Evolutionary conservation across 2,797 vertebrate genomes (phyloP), one percentile per base, ranked within the genome.

Genomic region (Gymnopithys bicolor): DNA sequence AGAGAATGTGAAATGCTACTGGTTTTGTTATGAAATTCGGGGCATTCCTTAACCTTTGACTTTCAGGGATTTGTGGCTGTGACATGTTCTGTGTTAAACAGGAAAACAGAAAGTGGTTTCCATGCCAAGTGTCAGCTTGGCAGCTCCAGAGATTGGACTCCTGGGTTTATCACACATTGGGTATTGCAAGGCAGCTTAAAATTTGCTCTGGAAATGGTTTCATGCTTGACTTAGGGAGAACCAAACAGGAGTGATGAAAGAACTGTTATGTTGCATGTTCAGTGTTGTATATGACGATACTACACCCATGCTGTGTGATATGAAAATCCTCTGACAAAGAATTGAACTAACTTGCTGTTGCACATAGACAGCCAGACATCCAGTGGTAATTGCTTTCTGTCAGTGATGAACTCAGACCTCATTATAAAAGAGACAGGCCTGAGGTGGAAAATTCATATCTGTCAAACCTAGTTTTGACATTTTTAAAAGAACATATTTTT

Each of bases 71-170:
- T 75, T 94, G 74, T 81, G 84, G 43, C 73, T 82, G 21, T 93
- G 94, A 70, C 56, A n/a, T 48, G 51, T 60, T 89, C 78, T 82
- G 41, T 79, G 73, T 75, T 87, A 77, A 92, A 55, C 1, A 70
- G 56, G 45, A 91, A 74, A 67, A 39, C 15, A 81, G 35, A 91
- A 94, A 71, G 46, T 63, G 43, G 66, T 91, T 94, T 75, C 76
- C 64, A 24, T 85, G 59, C 76, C 94, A 89, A 53, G 56, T 92
- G 92, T 27, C 43, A 75, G 68, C 58, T 87, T 94, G 87, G 78
- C 70, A 90, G 62, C 53, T 28, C 25, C 2, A 1, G 68, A 78
- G 62, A 43, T 66, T 39, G 46, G 9, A 52, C 53, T 48, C 35
- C 23, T 80, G 59, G 58, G 35, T 84, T 95, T 84, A 75, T 83